phyloP scores from a whole-genome alignment of 2,797 vertebrate species.

The Florisuga fusca region DNA sequence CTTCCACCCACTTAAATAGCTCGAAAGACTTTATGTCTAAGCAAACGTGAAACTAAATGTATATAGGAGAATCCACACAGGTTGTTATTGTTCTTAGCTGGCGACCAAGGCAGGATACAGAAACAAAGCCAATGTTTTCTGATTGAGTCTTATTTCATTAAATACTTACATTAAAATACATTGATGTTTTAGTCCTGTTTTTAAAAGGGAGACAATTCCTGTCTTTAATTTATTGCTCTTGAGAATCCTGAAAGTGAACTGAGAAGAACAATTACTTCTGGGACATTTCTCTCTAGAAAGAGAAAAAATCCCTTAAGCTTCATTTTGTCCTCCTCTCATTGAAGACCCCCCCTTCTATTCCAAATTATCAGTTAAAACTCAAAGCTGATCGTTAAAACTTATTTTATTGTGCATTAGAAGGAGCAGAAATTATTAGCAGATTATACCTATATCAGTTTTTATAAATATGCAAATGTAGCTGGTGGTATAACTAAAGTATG shows the following conservation, averaged over 20 bases:
- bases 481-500: conserved; percentile 3
- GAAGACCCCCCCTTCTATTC: neutral
- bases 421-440: neutral
- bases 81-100: neutral
- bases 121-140: neutral
- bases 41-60: neutral
- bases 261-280: neutral
- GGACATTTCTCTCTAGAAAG: neutral
- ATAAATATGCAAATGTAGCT: conserved; percentile 41
- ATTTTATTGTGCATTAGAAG: conserved; percentile 8
- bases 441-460: conserved; percentile 36
- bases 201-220: conserved; percentile 27
- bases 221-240: conserved; percentile 47
- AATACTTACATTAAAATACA: neutral
- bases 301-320: neutral
- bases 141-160: conserved; percentile 25
- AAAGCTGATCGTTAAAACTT: conserved; percentile 35
- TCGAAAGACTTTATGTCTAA: neutral
- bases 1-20: neutral
- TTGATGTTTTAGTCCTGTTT: neutral
- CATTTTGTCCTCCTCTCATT: neutral
- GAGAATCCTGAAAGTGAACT: conserved; percentile 31
- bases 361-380: conserved; percentile 2
- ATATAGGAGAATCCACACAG: neutral
- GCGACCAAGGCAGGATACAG: neutral